Evolutionary conservation across 1,140 invertebrate species (phyloP), one percentile per base, ranked within the genome.

Genomic region (Chlorops oryzae): DNA sequence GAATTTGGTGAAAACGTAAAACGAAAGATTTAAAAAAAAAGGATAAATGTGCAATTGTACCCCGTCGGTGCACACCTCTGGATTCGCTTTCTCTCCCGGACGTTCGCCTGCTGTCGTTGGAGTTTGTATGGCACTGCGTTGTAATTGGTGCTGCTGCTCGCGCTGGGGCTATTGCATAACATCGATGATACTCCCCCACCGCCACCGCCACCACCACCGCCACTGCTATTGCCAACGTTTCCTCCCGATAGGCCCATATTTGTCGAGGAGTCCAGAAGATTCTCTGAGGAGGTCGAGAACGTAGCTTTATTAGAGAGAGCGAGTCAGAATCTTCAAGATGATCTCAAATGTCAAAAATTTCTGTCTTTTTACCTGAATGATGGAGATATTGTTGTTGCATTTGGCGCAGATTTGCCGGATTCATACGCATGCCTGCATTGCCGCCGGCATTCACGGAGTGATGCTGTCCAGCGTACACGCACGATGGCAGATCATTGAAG

Each of bases 71-170:
- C 81, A 79, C 86, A 92, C 88, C 90, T 92, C 79, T 96, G 85
- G 91, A 97, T 96, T 63, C 94, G 81, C 78, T 93, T 92, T 61
- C 93, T 79, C 77, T 98, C 94, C 34, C 94, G 80, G 43, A 96
- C 88, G 74, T 93, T 96, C 28, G 92, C 92, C 2, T 91, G 88
- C 57, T 92, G 88, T 50, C 90, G 77, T 69, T 92, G 90, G 37
- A 91, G 86, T 59, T 90, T 80, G 73, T 92, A 92, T 1, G 86
- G 88, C 5, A 86, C 87, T 0, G 86, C 84, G 10, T 21, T 22
- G 25, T 50, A 45, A n/a, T 39, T 39, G 7, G 43, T 37, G 35
- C 57, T 66, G 46, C 65, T 65, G 28, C 54, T 68, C 23, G 63
- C 58, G 47, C 56, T 64, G 13, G 66, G 66, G 52, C 66, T 70